phyloP scores from a whole-genome alignment of 1,140 invertebrate genomes.

The Branchinecta lynchi region DNA sequence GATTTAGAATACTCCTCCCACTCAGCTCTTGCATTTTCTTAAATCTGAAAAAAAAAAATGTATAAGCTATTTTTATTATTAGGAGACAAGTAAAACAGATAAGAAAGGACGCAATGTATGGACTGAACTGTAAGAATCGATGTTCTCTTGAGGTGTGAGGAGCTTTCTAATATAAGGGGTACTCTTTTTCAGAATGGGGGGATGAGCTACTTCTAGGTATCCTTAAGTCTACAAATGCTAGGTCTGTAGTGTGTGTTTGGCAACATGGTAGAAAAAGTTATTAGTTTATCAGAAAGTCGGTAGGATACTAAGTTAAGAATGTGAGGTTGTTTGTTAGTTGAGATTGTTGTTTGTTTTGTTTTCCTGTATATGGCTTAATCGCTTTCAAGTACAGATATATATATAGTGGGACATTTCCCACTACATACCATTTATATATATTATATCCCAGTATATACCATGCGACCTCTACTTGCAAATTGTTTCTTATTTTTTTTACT shows the following conservation, averaged over 20 bases:
- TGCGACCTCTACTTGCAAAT: constrained; percentile 6
- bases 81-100: constrained; percentile 6
- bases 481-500: constrained; percentile 1
- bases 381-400: background rate
- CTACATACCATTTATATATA: constrained; percentile 9
- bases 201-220: too few relatives aligned
- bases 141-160: background rate
- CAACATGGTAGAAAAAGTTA: too few relatives aligned
- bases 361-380: background rate
- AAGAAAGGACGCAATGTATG: background rate
- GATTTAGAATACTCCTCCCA: constrained; percentile 9
- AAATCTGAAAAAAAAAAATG: background rate
- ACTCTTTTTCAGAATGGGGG: too few relatives aligned
- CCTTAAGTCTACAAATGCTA: too few relatives aligned
- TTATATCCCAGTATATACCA: constrained; percentile 5
- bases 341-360: background rate
- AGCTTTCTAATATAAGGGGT: too few relatives aligned
- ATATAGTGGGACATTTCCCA: background rate
- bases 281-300: too few relatives aligned
- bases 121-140: constrained; percentile 1
- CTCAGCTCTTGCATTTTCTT: background rate
- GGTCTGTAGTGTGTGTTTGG: too few relatives aligned
- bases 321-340: too few relatives aligned
- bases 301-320: too few relatives aligned
- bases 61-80: background rate